A percentile compares a stretch with the other conserved stretches of the same genome.
Evolutionary conservation across 2,113 vertebrate species (phyloP).

Genomic region (Megaptera novaeangliae): DNA sequence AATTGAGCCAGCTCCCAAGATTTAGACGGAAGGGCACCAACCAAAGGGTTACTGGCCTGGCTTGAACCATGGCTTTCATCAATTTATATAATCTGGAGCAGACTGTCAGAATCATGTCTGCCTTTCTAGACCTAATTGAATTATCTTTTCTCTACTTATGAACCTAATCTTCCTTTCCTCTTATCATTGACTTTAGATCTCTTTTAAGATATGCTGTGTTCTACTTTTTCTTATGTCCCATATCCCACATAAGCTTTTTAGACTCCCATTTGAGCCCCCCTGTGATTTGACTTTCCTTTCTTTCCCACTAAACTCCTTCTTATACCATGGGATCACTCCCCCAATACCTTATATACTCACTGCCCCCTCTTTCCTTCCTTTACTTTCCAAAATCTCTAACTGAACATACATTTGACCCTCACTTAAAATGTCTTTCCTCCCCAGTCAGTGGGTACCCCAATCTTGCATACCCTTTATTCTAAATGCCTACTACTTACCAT

Average conservation of each 20-base stretch:
- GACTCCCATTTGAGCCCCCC: background rate
- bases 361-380: background rate
- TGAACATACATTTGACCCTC: background rate
- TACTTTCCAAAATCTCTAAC: background rate
- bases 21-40: background rate
- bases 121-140: background rate
- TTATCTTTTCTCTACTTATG: conserved; percentile 6
- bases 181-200: conserved; percentile 26
- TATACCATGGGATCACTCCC: background rate
- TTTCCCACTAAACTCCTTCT: background rate
- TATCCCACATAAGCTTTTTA: background rate
- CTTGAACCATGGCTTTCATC: background rate
- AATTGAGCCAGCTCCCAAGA: background rate
- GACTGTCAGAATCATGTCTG: background rate
- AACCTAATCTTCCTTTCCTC: conserved; percentile 7
- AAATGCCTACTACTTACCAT: background rate
- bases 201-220: background rate
- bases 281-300: background rate
- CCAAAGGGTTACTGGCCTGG: background rate
- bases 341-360: background rate
- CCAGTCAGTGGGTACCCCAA: background rate
- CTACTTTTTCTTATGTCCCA: background rate
- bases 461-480: background rate
- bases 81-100: background rate
- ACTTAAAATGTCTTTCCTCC: background rate